These are phyloP conservation scores for Augochlorella aurata DNA, from an alignment of 2,888 invertebrate species.

Conservation along the genomic window DNA sequence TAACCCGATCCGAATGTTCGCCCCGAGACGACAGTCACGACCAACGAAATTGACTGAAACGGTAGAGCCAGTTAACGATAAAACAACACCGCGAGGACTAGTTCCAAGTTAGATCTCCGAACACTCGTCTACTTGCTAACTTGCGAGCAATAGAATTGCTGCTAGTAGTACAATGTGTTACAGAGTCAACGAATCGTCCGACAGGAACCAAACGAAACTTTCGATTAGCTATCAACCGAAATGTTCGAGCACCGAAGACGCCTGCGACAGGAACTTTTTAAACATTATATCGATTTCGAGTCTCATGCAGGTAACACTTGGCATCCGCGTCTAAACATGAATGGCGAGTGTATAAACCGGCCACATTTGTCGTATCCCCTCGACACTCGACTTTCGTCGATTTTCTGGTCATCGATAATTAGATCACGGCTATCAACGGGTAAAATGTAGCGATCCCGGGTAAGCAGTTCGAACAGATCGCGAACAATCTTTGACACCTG, in stretches of 20 bases:
- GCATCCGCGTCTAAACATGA: constrained; percentile 60
- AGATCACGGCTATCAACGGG: not conserved
- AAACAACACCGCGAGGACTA: not conserved
- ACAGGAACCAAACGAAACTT: not conserved
- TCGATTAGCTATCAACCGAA: constrained; percentile 16
- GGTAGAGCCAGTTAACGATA: not conserved
- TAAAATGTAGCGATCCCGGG: not conserved
- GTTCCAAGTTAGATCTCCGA: not conserved
- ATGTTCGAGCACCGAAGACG: constrained; percentile 58
- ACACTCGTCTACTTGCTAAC: not conserved
- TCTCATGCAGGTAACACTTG: constrained; percentile 54
- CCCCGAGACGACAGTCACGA: not conserved
- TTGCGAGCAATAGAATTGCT: not conserved
- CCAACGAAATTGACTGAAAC: not conserved
- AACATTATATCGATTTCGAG: constrained; percentile 77
- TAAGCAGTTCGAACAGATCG: not conserved
- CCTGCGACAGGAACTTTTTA: constrained; percentile 74
- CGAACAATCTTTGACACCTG: not conserved
- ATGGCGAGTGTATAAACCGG: constrained; percentile 41
- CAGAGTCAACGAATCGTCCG: not conserved
- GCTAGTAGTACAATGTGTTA: not conserved
- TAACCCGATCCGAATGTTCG: not conserved
- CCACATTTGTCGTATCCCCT: not conserved
- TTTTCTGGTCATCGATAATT: not conserved
- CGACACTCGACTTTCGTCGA: not conserved